phyloP scores from a whole-genome alignment of 2,797 vertebrate species.

The Amniataba percoides region DNA sequence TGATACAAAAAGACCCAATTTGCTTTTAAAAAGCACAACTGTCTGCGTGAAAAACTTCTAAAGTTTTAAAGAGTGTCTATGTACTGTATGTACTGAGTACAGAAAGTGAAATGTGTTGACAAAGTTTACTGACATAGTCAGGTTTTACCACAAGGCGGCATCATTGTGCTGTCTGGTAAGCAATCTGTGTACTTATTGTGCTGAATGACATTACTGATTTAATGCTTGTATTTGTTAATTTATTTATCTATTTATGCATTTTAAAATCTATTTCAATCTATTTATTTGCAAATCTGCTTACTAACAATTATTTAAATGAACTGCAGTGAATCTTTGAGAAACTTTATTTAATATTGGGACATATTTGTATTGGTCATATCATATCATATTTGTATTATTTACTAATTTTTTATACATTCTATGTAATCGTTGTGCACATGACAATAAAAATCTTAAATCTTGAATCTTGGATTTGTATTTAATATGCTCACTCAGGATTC shows the following conservation, averaged over 20 bases:
- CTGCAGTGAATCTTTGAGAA: conserved; percentile 47
- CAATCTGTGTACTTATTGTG: conserved; percentile 29
- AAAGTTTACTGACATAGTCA: conserved; percentile 54
- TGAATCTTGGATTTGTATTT: not conserved
- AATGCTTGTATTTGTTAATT: conserved; percentile 41
- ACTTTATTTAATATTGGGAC: not conserved
- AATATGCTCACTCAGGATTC: conserved; percentile 9
- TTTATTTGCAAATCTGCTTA: conserved; percentile 35
- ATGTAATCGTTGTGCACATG: too few relatives aligned
- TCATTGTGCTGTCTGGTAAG: conserved; percentile 19
- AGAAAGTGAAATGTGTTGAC: conserved; percentile 35
- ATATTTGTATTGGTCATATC: not conserved
- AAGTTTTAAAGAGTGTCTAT: conserved; percentile 14
- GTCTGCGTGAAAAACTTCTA: conserved; percentile 17
- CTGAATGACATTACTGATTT: conserved; percentile 5
- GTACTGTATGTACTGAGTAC: conserved; percentile 79
- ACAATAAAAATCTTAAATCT: too few relatives aligned
- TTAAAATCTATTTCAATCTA: conserved; percentile 4
- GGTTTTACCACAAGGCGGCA: conserved; percentile 49
- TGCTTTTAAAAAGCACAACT: not conserved
- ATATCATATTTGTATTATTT: too few relatives aligned
- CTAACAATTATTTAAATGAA: conserved; percentile 32
- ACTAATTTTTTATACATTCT: too few relatives aligned
- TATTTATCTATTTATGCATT: conserved; percentile 56
- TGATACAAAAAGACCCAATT: not conserved